phyloP scores from a whole-genome alignment of 2,888 invertebrate species.

The Coremacera marginata region DNA sequence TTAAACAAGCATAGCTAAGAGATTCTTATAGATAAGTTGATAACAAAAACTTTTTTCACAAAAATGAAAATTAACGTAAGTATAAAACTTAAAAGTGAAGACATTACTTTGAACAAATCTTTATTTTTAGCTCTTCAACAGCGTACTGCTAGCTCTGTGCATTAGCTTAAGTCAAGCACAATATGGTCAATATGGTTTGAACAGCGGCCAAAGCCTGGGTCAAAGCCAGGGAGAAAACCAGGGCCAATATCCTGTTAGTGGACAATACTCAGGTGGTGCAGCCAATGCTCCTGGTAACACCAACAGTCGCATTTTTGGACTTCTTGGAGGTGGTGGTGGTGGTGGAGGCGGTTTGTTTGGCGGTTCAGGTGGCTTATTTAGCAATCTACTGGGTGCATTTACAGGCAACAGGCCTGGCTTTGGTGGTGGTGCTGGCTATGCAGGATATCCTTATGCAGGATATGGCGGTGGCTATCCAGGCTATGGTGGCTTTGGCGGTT shows the following conservation, averaged over 20 bases:
- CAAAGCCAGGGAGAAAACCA: neutral
- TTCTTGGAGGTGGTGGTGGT: constrained; percentile 46
- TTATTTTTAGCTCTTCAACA: neutral
- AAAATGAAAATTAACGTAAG: neutral
- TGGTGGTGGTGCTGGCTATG: neutral
- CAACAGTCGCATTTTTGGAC: constrained; percentile 55
- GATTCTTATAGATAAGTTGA: neutral
- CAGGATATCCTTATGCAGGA: constrained; percentile 26
- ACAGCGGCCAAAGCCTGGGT: neutral
- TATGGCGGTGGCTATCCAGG: constrained; percentile 46
- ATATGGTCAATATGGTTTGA: neutral
- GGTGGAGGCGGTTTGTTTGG: constrained; percentile 49
- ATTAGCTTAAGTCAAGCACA: neutral
- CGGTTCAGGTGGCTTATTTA: constrained; percentile 45
- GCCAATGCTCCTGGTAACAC: neutral
- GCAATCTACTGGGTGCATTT: constrained; percentile 47
- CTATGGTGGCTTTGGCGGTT: constrained; percentile 25
- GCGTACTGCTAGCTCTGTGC: neutral
- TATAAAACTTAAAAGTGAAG: neutral
- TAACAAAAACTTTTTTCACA: neutral
- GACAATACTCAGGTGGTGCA: neutral
- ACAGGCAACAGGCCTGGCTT: neutral
- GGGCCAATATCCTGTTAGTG: neutral
- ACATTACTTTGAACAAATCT: neutral
- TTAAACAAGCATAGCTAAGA: constrained; percentile 44